Evolutionary conservation across 2,113 vertebrate genomes (phyloP).

Genomic region (Vombatus ursinus): DNA sequence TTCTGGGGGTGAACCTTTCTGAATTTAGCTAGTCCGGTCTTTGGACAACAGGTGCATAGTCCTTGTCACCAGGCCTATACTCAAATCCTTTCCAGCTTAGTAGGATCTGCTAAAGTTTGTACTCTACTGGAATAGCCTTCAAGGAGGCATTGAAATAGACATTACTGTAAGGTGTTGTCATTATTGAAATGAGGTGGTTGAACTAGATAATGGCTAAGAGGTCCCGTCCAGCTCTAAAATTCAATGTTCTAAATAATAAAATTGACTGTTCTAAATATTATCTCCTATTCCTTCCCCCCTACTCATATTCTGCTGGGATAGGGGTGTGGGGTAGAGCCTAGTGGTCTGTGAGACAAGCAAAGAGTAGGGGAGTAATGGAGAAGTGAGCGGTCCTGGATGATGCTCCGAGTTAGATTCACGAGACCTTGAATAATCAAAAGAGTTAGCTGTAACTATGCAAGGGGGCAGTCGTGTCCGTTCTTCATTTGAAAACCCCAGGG

Average conservation of each 20-base stretch:
- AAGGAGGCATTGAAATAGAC: not conserved
- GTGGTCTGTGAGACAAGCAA: not conserved
- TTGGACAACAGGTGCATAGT: not conserved
- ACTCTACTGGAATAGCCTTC: not conserved
- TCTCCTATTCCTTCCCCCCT: not conserved
- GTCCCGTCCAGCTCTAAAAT: not conserved
- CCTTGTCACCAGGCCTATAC: not conserved
- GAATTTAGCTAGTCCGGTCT: not conserved
- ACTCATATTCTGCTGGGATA: not conserved
- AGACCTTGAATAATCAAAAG: not conserved
- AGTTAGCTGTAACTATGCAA: not conserved
- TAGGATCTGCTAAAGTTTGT: not conserved
- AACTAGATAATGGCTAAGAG: not conserved
- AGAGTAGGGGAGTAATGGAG: not conserved
- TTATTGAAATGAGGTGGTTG: not conserved
- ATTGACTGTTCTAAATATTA: not conserved
- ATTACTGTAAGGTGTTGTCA: not conserved
- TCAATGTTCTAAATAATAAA: not conserved
- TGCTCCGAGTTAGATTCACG: accelerated
- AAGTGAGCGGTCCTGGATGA: not conserved
- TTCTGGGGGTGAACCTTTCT: not conserved
- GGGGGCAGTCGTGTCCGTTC: not conserved
- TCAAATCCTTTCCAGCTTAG: not conserved
- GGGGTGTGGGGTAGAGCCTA: not conserved
- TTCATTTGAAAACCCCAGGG: not conserved